Evolutionary conservation across 2,888 invertebrate species (phyloP), one percentile per base, ranked within the genome.

Genomic region (Erebia aethiops): DNA sequence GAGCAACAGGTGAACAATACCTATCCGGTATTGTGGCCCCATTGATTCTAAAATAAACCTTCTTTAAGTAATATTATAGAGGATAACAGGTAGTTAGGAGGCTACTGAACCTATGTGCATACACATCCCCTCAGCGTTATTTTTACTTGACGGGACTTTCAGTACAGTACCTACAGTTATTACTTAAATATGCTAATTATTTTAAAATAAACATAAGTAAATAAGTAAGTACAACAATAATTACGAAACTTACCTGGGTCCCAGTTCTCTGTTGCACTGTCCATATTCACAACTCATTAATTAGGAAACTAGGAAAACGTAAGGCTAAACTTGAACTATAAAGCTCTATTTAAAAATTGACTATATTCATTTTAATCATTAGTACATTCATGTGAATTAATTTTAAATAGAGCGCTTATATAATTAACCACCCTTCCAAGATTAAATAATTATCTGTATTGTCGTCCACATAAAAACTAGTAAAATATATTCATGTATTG

Each of bases 201-300:
- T 43, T 43, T 11, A 43, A 43, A 43, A 1, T 43, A 43, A 43
- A 43, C 11, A 43, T 11, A 11, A 43, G 8, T 52, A 43, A 49
- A n/a, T 41, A 49, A 61, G 43, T 41, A n/a, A n/a, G n/a, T n/a
- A n/a, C n/a, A n/a, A 49, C 49, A 4, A 41, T 3, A 41, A 65
- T 18, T 67, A 21, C 64, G 52, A 21, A 57, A 81, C 84, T 71
- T 81, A 91, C 92, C 89, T 81, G 92, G 92, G 75, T 92, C 92
- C 92, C 92, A 92, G 77, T 86, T 89, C 76, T 90, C 90, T 73
- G 87, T 77, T 54, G 87, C 51, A 68, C 65, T 70, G 62, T 76
- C 75, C 76, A 76, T 76, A 63, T 73, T 76, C 57, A 61, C 67
- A 72, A 62, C 64, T 21, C 69, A 51, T 54, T 62, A 56, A 49